Evolutionary conservation across 2,113 vertebrate genomes (phyloP).

Genomic region (Gallinago undulata): DNA sequence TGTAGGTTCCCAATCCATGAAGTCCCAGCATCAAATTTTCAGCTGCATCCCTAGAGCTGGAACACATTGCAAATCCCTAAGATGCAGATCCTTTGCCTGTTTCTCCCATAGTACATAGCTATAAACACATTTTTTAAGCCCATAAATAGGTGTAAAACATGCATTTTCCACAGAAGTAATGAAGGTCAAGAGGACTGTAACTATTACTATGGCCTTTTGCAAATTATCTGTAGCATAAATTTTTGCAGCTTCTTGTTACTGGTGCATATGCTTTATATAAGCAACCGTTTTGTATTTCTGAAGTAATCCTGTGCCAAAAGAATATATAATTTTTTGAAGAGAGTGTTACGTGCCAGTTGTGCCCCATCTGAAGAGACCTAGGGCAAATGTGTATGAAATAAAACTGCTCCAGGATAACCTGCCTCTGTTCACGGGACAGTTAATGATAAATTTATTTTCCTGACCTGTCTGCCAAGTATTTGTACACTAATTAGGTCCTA

Average conservation of each 20-base stretch:
- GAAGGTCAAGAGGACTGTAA: neutral
- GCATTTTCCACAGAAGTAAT: neutral
- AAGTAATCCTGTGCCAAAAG: neutral
- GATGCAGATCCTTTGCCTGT: neutral
- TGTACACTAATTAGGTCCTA: constrained; percentile 13
- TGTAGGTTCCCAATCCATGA: neutral
- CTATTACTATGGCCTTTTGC: neutral
- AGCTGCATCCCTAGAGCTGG: neutral
- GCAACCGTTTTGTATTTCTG: neutral
- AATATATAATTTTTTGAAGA: neutral
- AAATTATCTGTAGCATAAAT: neutral
- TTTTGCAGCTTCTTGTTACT: neutral
- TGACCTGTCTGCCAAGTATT: constrained; percentile 35
- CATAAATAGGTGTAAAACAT: neutral
- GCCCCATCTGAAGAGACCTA: neutral
- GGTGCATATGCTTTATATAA: neutral
- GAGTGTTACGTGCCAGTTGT: neutral
- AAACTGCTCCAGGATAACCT: neutral
- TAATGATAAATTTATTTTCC: constrained; percentile 20
- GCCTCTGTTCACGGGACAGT: constrained; percentile 22
- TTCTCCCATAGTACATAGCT: neutral
- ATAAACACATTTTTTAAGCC: neutral
- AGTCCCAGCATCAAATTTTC: neutral
- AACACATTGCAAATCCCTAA: neutral
- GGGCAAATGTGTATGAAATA: neutral